A percentile compares a stretch with the other conserved stretches of the same genome.
These are phyloP conservation scores for Menidia menidia DNA, from an alignment of 2,797 vertebrate species.

Conservation along the genomic window DNA sequence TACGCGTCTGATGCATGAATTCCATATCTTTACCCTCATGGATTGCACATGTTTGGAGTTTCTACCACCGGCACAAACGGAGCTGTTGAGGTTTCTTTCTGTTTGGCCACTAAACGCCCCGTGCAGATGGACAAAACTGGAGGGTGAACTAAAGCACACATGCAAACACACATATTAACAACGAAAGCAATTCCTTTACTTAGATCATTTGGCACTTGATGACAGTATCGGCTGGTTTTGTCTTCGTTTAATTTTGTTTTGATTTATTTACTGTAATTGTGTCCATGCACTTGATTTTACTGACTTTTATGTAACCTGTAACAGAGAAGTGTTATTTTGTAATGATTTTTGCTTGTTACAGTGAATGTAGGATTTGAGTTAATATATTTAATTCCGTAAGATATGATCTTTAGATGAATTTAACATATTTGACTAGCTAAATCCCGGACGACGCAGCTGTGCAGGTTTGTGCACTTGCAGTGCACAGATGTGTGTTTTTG, in stretches of 20 bases:
- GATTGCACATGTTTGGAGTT: constrained; percentile 66
- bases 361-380: constrained; percentile 68
- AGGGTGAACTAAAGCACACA: constrained; percentile 63
- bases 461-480: constrained; percentile 32
- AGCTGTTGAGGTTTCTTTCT: constrained; percentile 51
- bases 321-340: constrained; percentile 41
- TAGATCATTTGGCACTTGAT: constrained; percentile 58
- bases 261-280: constrained; percentile 52
- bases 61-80: constrained; percentile 44
- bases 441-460: constrained; percentile 46
- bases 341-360: constrained; percentile 54
- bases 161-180: constrained; percentile 23
- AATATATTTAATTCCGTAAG: constrained; percentile 67
- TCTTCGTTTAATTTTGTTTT: constrained; percentile 32
- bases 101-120: constrained; percentile 49
- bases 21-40: constrained; percentile 50
- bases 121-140: constrained; percentile 79
- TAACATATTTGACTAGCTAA: constrained; percentile 53
- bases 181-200: constrained; percentile 52
- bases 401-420: constrained; percentile 64
- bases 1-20: constrained; percentile 59
- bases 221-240: constrained; percentile 25
- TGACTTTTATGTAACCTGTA: constrained; percentile 31
- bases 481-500: constrained; percentile 39
- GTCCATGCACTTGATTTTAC: constrained; percentile 57